phyloP scores from a whole-genome alignment of 2,797 vertebrate genomes.

The Parambassis ranga region DNA sequence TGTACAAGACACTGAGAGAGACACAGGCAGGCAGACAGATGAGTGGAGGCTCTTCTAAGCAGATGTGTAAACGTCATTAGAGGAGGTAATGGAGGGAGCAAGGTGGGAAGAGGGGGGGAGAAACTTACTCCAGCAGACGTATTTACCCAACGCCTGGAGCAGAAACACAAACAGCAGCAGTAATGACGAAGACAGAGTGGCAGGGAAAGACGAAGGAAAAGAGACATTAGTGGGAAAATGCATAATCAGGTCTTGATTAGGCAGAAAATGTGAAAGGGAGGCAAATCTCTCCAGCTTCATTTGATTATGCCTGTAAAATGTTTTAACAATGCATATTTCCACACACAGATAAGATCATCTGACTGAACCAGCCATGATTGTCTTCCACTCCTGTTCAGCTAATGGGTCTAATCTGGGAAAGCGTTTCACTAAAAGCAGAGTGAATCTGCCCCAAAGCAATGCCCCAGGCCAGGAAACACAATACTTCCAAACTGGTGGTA shows the following conservation, averaged over 20 bases:
- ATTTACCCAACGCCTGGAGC: slow-evolving; percentile 78
- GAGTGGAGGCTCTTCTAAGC: slow-evolving; percentile 69
- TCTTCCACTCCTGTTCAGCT: slow-evolving; percentile 38
- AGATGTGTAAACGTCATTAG: slow-evolving; percentile 83
- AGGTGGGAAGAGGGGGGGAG: slow-evolving; percentile 37
- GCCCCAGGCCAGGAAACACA: slow-evolving; percentile 66
- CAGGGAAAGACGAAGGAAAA: slow-evolving; percentile 5
- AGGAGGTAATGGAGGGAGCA: slow-evolving; percentile 72
- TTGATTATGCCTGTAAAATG: slow-evolving; percentile 6
- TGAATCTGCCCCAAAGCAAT: slow-evolving; percentile 49
- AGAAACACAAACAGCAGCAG: slow-evolving; percentile 76
- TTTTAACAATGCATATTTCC: slow-evolving; percentile 7
- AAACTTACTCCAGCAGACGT: slow-evolving; percentile 66
- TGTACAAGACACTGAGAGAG: slow-evolving; percentile 2
- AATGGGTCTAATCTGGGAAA: slow-evolving; percentile 61
- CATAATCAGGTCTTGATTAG: slow-evolving; percentile 21
- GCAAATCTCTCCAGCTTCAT: background rate
- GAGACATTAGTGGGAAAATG: slow-evolving; percentile 9
- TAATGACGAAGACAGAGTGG: slow-evolving; percentile 45
- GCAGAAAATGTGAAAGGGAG: background rate
- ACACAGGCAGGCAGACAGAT: slow-evolving; percentile 37
- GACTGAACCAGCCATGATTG: slow-evolving; percentile 10
- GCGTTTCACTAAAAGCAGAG: slow-evolving; percentile 61
- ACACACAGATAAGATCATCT: slow-evolving; percentile 9
- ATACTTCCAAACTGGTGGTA: slow-evolving; percentile 52